Percentiles rank a stretch among this genome's conserved stretches.
Evolutionary conservation across 2,797 vertebrate species (phyloP).

Genomic region (Catostomus latipinnis): DNA sequence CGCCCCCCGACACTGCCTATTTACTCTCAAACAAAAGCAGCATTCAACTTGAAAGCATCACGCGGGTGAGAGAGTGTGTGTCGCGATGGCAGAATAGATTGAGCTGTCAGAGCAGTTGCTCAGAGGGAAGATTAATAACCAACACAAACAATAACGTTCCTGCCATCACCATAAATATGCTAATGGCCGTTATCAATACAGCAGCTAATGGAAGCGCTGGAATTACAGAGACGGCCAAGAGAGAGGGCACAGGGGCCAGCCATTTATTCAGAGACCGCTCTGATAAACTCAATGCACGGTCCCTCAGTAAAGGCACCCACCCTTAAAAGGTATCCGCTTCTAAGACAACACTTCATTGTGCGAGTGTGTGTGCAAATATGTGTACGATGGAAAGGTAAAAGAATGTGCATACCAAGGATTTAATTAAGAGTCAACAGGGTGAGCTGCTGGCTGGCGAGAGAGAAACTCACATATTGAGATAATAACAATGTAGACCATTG

Average conservation of each 20-base stretch:
- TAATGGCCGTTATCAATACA: constrained; percentile 94
- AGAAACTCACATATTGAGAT: constrained; percentile 64
- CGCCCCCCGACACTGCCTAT: constrained; percentile 83
- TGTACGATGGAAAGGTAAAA: constrained; percentile 46
- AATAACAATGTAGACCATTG: constrained; percentile 22
- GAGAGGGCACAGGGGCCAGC: constrained; percentile 62
- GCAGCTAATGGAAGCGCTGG: constrained; percentile 61
- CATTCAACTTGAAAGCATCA: constrained; percentile 50
- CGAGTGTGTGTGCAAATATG: constrained; percentile 15
- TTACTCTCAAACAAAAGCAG: constrained; percentile 75
- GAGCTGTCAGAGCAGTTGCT: constrained; percentile 96
- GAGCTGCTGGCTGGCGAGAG: constrained; percentile 56
- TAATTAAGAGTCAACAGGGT: constrained; percentile 86
- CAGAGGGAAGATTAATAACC: constrained; percentile 99
- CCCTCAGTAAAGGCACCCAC: constrained; percentile 56
- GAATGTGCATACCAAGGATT: constrained; percentile 73
- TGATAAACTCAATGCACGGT: constrained; percentile 40
- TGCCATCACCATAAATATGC: constrained; percentile 99
- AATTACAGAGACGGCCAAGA: constrained; percentile 61
- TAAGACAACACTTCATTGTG: constrained; percentile 57
- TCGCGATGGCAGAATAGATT: constrained; percentile 96
- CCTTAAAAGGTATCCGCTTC: constrained; percentile 45
- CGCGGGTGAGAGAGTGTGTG: constrained; percentile 59
- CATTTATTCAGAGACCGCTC: constrained; percentile 71
- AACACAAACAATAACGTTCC: constrained; percentile 95